Conservation (phyloP, 2,797 vertebrate genomes). For the Anniella stebbinsi region DNA sequence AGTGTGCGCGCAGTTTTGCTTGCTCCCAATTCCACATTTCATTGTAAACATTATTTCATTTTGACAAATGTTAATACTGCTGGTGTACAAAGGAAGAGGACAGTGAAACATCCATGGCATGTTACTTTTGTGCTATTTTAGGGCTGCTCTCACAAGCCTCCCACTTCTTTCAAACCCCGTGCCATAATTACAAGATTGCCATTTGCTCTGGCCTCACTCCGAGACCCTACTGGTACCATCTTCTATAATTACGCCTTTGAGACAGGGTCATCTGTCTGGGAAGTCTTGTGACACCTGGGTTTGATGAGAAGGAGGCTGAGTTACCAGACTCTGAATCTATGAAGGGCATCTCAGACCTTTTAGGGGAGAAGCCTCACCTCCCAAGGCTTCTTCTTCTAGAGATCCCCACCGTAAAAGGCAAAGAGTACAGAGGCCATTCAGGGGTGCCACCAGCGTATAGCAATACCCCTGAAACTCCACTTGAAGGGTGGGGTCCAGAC, state of each 20-base stretch:
- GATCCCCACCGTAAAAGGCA: not conserved
- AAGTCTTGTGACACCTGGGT: not conserved
- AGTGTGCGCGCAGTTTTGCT: not conserved
- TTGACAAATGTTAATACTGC: not conserved
- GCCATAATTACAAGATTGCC: not conserved
- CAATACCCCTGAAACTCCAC: not conserved
- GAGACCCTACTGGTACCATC: not conserved
- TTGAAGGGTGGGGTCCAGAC: not conserved
- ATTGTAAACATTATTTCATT: not conserved
- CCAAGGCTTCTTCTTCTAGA: not conserved
- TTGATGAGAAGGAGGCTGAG: not conserved
- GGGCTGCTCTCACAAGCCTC: constrained; percentile 35
- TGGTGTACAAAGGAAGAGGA: not conserved
- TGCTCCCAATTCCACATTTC: not conserved
- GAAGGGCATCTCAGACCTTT: not conserved
- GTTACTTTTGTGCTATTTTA: constrained; percentile 64
- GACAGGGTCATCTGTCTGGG: not conserved
- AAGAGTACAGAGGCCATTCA: not conserved
- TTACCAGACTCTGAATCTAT: not conserved
- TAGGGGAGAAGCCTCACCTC: not conserved
- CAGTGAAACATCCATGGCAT: not conserved
- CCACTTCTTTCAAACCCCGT: constrained; percentile 57
- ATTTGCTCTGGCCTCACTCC: not conserved
- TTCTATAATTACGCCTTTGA: not conserved
- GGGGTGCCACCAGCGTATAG: not conserved